Evolutionary conservation across 2,888 invertebrate species (phyloP), one percentile per base, ranked within the genome.

Genomic region (Agrochola circellaris): DNA sequence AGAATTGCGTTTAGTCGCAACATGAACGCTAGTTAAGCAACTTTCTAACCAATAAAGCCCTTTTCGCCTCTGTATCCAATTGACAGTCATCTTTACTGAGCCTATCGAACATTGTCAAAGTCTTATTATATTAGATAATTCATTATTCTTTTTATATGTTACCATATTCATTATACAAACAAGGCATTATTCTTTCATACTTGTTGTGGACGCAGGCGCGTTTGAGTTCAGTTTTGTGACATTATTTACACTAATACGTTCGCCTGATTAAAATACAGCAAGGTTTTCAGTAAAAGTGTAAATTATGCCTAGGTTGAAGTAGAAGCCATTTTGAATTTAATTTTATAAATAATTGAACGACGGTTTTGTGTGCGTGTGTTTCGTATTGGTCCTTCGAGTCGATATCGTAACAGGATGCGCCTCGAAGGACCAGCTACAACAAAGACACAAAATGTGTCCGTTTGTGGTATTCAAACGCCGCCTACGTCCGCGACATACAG

Each of bases 91-190:
- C 90, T 91, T 90, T 91, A 90, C 92, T 90, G 92, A 91, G 93
- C 92, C 93, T 92, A 92, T 90, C 93, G 92, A 93, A 93, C 95
- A 92, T 93, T 93, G 95, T 95, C 95, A 95, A 88, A 95, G 89
- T 95, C 95, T 95, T 95, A 95, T 89, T 93, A 94, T 93, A 95
- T 94, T 95, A 96, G 94, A 95, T 93, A 95, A 95, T 95, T 95
- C 94, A 94, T 92, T 87, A 86, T 88, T 87, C 83, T 94, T 94
- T 94, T 95, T 95, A 95, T 88, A 89, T 88, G 88, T 89, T 89
- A 88, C 86, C 88, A 88, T 88, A 80, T 95, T 95, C 93, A 95
- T 95, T 95, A 95, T 93, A 95, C 96, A 96, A 89, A 85, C 89
- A 89, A 96, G 96, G 96, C 96, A 95, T 95, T 89, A 93, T 93